Evolutionary conservation across 2,113 vertebrate species (phyloP).

Genomic region (Arothron firmamentum): DNA sequence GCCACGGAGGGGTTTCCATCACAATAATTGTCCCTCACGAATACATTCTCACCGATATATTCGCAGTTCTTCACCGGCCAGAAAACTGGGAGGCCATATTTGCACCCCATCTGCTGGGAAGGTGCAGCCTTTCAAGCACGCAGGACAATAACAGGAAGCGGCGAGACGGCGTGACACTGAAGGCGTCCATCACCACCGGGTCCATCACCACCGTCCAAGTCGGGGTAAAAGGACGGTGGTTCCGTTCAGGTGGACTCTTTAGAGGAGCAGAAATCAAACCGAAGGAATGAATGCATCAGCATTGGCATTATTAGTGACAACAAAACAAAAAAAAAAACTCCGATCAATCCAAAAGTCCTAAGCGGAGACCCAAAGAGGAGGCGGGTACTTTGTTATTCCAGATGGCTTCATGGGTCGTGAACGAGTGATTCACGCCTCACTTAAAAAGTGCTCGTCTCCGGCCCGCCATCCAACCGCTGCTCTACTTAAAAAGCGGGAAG

Average conservation of each 20-base stretch:
- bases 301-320: neutral
- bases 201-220: constrained; percentile 35
- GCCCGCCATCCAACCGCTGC: constrained; percentile 41
- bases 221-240: constrained; percentile 13
- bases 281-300: too few relatives aligned
- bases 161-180: constrained; percentile 34
- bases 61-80: constrained; percentile 75
- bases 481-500: constrained; percentile 63
- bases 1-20: constrained; percentile 56
- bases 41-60: constrained; percentile 80
- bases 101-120: constrained; percentile 77
- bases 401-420: constrained; percentile 65
- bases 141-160: constrained; percentile 64
- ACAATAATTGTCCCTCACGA: constrained; percentile 73
- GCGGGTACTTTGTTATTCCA: constrained; percentile 52
- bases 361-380: constrained; percentile 28
- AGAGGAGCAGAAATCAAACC: too few relatives aligned
- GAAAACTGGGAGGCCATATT: constrained; percentile 78
- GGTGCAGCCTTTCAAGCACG: constrained; percentile 66
- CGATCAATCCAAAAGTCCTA: constrained; percentile 22
- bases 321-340: constrained; percentile 9
- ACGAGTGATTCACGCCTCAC: constrained; percentile 60
- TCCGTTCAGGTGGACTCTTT: too few relatives aligned
- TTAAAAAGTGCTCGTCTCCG: constrained; percentile 52
- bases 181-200: constrained; percentile 25